Evolutionary conservation across 2,797 vertebrate species (phyloP).

Genomic region (Uromys caudimaculatus): DNA sequence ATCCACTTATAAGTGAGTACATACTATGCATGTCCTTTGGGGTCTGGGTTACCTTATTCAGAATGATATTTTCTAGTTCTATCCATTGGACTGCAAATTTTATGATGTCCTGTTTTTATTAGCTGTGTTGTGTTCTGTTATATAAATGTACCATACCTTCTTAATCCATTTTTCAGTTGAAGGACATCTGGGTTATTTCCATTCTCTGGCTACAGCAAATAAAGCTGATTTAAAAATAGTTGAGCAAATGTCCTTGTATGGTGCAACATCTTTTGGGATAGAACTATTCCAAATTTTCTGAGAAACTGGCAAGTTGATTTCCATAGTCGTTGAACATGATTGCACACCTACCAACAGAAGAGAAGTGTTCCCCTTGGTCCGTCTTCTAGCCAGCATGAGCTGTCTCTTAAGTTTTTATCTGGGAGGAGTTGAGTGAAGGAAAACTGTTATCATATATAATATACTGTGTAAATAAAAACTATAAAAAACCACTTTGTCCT

Average conservation of each 20-base stretch:
- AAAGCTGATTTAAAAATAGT: background rate
- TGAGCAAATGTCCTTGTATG: background rate
- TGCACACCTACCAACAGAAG: accelerated
- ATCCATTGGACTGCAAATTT: background rate
- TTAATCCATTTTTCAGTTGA: background rate
- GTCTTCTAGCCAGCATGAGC: background rate
- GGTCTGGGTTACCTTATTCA: background rate
- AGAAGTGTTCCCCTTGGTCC: background rate
- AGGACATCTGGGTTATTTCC: background rate
- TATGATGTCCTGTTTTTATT: background rate
- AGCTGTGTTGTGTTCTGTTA: background rate
- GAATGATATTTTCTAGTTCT: background rate
- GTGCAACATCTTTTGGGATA: background rate
- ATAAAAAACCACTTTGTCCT: background rate
- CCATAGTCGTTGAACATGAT: background rate
- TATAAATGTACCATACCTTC: background rate
- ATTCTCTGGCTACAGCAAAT: background rate
- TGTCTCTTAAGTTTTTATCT: background rate
- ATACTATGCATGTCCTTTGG: background rate
- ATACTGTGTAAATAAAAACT: background rate
- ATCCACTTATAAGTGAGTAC: background rate
- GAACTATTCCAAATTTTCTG: background rate
- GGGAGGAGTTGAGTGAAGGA: background rate
- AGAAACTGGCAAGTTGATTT: background rate
- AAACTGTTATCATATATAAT: background rate